A percentile compares a stretch with the other conserved stretches of the same genome.
Evolutionary conservation across 2,888 invertebrate genomes (phyloP).

Genomic region (Nasonovia ribisnigri): DNA sequence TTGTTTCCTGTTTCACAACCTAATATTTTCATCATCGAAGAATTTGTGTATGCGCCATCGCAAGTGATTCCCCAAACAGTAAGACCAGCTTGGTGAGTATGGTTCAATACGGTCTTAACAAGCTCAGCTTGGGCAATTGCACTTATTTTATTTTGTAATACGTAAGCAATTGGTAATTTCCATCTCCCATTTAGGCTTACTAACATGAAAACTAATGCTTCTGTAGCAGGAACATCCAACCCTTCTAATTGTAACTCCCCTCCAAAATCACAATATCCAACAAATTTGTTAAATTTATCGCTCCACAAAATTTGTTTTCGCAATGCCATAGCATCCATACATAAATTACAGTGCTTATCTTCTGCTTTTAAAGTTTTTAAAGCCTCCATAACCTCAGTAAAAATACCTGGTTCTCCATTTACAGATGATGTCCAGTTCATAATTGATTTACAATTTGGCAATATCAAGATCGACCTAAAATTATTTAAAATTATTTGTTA

Average conservation of each 20-base stretch:
- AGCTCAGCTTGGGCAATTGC: not conserved
- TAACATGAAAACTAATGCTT: too few relatives aligned
- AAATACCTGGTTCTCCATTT: constrained; percentile 69
- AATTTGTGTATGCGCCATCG: constrained; percentile 1
- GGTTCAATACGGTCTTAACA: not conserved
- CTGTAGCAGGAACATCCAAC: not conserved
- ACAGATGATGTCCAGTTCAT: constrained; percentile 58
- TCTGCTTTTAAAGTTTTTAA: constrained; percentile 27
- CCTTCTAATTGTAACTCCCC: not conserved
- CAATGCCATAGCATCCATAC: constrained; percentile 35
- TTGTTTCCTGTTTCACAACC: constrained; percentile 13
- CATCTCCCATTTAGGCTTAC: too few relatives aligned
- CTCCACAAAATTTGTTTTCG: constrained; percentile 11
- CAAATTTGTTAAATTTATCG: constrained; percentile 15
- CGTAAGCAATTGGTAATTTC: not conserved
- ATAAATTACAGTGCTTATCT: constrained; percentile 49
- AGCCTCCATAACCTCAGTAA: constrained; percentile 45
- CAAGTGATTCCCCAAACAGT: constrained; percentile 17
- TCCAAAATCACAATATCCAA: constrained; percentile 22
- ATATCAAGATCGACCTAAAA: not conserved
- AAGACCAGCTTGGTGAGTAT: not conserved
- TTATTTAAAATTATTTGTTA: too few relatives aligned
- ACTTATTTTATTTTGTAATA: constrained; percentile 9
- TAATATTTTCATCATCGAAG: constrained; percentile 16
- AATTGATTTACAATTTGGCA: constrained; percentile 42